Evolutionary conservation across 2,888 invertebrate genomes (phyloP).

Genomic region (Lasioglossum zephyrum): DNA sequence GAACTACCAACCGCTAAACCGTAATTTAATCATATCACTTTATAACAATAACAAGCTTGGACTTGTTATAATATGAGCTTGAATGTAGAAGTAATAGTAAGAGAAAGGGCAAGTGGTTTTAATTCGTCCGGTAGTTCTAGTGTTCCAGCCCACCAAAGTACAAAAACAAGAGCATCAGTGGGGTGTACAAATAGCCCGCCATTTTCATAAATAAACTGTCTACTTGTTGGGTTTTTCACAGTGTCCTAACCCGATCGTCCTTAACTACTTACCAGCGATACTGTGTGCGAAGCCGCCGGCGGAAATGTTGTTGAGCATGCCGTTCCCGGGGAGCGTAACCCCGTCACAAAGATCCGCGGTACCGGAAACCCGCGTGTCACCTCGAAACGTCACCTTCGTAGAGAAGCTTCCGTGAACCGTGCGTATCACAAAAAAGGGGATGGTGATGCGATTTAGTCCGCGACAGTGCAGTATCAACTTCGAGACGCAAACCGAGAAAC

Average conservation of each 20-base stretch:
- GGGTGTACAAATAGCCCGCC: neutral
- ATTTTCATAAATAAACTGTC: neutral
- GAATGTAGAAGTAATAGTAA: no score
- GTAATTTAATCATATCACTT: neutral
- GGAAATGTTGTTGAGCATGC: slow-evolving; percentile 84
- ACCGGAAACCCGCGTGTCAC: slow-evolving; percentile 66
- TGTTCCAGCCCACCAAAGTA: neutral
- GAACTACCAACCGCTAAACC: neutral
- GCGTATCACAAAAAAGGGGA: neutral
- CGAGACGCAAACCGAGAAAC: slow-evolving; percentile 67
- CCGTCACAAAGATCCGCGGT: slow-evolving; percentile 68
- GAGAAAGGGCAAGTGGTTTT: neutral
- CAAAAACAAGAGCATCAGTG: neutral
- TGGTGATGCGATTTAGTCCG: slow-evolving; percentile 5
- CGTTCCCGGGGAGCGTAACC: slow-evolving; percentile 81
- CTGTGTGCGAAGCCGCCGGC: slow-evolving; percentile 83
- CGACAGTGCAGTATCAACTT: slow-evolving; percentile 35
- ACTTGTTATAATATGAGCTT: no score
- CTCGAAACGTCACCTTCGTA: slow-evolving; percentile 53
- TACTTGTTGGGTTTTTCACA: neutral
- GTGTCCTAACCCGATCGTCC: neutral
- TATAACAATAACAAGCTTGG: neutral
- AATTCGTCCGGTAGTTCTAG: neutral
- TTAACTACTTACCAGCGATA: slow-evolving; percentile 80
- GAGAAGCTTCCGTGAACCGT: neutral